phyloP scores from a whole-genome alignment of 1,140 invertebrate species.

The Caenorhabditis elegans region WBcel235 BX284604.4:1583001-1583500 shows the following conservation, averaged over 20 bases:
- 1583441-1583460: no score
- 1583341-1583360: no score
- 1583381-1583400: no score
- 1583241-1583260: not conserved
- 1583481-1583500: no score
- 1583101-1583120: not conserved
- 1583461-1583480: no score
- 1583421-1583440: no score
- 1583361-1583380: no score
- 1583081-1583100: not conserved
- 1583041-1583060: conserved; percentile 36
- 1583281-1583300: no score
- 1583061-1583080: conserved; percentile 13
- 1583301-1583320: no score
- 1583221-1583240: conserved; percentile 67
- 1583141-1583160: conserved; percentile 55
- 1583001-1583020: not conserved
- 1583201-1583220: conserved; percentile 81
- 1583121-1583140: not conserved
- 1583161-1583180: conserved; percentile 55
- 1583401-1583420: no score
- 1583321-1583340: no score
- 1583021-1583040: conserved; percentile 33
- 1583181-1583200: conserved; percentile 78
- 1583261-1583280: not conserved